Conservation (phyloP, 2,113 vertebrate genomes). For the Triplophysa siluroides region DNA sequence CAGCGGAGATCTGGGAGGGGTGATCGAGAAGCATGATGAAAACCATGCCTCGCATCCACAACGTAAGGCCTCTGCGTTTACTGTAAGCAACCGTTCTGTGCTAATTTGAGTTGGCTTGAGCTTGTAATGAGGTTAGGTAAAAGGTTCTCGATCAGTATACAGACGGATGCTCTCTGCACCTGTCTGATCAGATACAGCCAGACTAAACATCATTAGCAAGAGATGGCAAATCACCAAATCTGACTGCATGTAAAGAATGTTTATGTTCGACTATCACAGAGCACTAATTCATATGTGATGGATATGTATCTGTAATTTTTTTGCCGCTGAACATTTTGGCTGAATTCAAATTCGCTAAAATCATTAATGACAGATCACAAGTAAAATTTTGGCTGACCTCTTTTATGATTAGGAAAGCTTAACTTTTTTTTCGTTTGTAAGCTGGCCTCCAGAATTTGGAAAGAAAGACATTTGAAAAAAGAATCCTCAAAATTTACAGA, state of each 20-base stretch:
- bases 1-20: slow-evolving; percentile 1
- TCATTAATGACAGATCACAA: slow-evolving; percentile 41
- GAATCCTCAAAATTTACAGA: slow-evolving; percentile 21
- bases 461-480: slow-evolving; percentile 35
- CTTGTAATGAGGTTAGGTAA: background rate
- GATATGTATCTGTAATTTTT: background rate
- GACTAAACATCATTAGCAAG: slow-evolving; percentile 40
- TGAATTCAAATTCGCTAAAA: slow-evolving; percentile 22
- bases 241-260: slow-evolving; percentile 12
- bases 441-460: slow-evolving; percentile 33
- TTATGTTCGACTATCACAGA: background rate
- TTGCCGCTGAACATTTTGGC: no score
- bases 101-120: slow-evolving; percentile 6
- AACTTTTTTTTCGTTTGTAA: slow-evolving; percentile 32
- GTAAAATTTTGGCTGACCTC: slow-evolving; percentile 35
- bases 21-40: slow-evolving; percentile 14
- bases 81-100: slow-evolving; percentile 2
- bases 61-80: background rate
- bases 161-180: slow-evolving; percentile 25
- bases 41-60: slow-evolving; percentile 4
- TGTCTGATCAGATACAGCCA: slow-evolving; percentile 43
- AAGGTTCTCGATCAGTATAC: slow-evolving; percentile 14
- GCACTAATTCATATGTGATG: background rate
- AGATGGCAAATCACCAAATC: slow-evolving; percentile 46
- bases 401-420: slow-evolving; percentile 44